A percentile compares a stretch with the other conserved stretches of the same genome.
These are phyloP conservation scores for Dorcus parallelipipedus DNA, from an alignment of 2,888 invertebrate species.

Conservation along the genomic window DNA sequence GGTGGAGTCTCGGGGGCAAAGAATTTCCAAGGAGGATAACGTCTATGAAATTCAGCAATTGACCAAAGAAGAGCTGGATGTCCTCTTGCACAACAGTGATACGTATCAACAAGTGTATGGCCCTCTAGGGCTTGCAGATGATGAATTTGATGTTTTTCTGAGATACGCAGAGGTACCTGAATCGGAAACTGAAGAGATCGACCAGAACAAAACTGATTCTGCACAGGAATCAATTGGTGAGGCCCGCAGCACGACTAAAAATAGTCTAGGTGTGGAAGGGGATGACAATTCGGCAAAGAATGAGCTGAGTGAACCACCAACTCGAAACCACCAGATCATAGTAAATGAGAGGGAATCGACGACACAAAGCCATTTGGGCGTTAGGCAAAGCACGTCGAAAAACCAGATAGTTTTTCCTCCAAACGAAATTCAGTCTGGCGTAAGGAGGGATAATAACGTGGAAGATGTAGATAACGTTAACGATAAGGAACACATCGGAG, in stretches of 20 bases:
- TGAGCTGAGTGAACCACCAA: too few species aligned
- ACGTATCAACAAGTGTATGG: not conserved
- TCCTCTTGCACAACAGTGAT: not conserved
- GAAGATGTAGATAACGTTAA: constrained; percentile 20
- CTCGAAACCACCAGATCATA: too few species aligned
- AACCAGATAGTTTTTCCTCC: too few species aligned
- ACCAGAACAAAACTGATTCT: too few species aligned
- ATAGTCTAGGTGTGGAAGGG: too few species aligned
- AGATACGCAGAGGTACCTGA: too few species aligned
- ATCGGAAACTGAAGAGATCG: too few species aligned
- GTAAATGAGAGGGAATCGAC: not conserved
- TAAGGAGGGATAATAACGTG: constrained; percentile 24
- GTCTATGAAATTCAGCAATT: constrained; percentile 14
- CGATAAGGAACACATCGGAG: constrained; percentile 46
- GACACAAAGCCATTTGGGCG: too few species aligned
- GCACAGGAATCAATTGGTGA: too few species aligned
- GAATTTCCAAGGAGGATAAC: constrained; percentile 22
- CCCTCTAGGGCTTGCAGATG: not conserved
- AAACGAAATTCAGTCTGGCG: not conserved
- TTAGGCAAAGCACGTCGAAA: too few species aligned
- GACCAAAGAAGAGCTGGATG: constrained; percentile 7
- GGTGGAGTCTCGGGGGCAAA: not conserved
- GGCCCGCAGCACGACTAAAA: too few species aligned
- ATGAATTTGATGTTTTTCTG: not conserved
- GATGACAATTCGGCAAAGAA: too few species aligned